These are phyloP conservation scores for Sciurus vulgaris DNA, from an alignment of 2,797 vertebrate genomes.

Conservation along the genomic window DNA sequence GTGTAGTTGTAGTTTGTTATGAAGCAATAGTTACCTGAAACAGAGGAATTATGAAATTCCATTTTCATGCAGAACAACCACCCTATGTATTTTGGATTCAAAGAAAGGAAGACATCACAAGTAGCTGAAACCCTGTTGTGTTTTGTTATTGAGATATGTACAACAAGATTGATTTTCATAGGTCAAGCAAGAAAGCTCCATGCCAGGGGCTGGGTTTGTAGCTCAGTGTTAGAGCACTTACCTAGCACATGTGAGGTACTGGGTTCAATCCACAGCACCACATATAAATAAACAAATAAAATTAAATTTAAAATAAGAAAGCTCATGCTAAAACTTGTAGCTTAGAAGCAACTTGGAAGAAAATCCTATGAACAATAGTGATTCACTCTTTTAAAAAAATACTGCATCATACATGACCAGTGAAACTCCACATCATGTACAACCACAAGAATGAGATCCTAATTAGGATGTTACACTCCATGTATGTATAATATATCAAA, in stretches of 20 bases:
- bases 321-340: slow-evolving; percentile 36
- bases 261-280: no score
- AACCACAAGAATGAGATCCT: no score
- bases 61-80: slow-evolving; percentile 30
- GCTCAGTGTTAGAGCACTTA: no score
- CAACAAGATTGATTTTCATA: slow-evolving; percentile 41
- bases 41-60: slow-evolving; percentile 33
- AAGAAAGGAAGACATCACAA: slow-evolving; percentile 46
- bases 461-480: no score
- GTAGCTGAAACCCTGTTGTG: slow-evolving; percentile 6
- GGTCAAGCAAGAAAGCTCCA: slow-evolving; percentile 30
- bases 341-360: slow-evolving; percentile 42
- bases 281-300: no score
- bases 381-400: neutral
- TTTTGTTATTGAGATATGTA: slow-evolving; percentile 55
- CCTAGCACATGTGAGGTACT: no score
- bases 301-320: neutral
- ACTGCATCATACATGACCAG: no score
- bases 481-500: no score
- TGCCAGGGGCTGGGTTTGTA: neutral
- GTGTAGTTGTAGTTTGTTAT: neutral
- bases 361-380: neutral
- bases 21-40: slow-evolving; percentile 46
- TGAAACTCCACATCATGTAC: no score
- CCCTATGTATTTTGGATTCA: neutral